phyloP scores from a whole-genome alignment of 1,140 invertebrate genomes.

The Papilio polyxenes region DNA sequence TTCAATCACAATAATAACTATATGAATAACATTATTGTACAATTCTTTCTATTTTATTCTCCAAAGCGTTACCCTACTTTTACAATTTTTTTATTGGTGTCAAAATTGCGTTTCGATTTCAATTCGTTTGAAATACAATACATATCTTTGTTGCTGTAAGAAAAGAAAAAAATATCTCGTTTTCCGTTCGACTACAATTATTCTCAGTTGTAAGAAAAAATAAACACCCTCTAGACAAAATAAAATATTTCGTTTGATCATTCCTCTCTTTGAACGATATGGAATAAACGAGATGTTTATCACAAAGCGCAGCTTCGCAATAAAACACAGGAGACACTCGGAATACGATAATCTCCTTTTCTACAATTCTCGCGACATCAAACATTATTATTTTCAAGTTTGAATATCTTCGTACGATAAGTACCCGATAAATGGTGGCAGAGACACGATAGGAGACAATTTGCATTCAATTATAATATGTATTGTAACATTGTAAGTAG shows the following conservation, averaged over 20 bases:
- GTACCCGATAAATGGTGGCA: neutral
- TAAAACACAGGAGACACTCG: slow-evolving; percentile 7
- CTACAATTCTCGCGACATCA: slow-evolving; percentile 12
- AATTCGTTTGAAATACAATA: slow-evolving; percentile 2
- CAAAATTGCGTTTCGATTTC: neutral
- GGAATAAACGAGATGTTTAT: slow-evolving; percentile 36
- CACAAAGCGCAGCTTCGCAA: slow-evolving; percentile 33
- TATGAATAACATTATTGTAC: neutral
- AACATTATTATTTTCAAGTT: slow-evolving; percentile 21
- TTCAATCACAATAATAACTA: neutral
- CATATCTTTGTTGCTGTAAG: neutral
- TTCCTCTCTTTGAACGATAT: slow-evolving; percentile 28
- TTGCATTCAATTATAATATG: slow-evolving; percentile 1
- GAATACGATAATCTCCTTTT: slow-evolving; percentile 26
- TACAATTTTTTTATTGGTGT: neutral
- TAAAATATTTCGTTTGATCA: slow-evolving; percentile 34
- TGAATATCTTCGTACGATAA: neutral
- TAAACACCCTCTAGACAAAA: slow-evolving; percentile 21
- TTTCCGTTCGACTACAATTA: slow-evolving; percentile 6
- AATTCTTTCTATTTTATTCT: neutral
- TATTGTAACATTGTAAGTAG: neutral
- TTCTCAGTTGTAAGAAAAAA: slow-evolving; percentile 1
- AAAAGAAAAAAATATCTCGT: neutral
- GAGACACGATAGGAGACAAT: neutral
- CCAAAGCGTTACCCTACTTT: neutral